A percentile compares a stretch with the other conserved stretches of the same genome.
phyloP scores from a whole-genome alignment of 2,113 vertebrate genomes.

The Falcunculus frontatus region DNA sequence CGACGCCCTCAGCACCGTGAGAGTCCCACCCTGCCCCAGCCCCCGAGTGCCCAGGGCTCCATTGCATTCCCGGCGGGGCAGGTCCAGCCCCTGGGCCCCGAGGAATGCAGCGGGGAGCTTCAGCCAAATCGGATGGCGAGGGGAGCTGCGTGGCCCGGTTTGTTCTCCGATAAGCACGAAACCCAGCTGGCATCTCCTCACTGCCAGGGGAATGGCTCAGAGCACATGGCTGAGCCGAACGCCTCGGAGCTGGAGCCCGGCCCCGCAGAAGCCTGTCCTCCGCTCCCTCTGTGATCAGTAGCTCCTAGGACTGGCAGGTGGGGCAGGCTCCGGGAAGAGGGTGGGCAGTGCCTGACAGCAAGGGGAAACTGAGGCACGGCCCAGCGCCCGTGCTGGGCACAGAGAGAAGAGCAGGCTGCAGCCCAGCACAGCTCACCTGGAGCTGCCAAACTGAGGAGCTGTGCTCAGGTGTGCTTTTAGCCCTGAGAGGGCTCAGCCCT shows the following conservation, averaged over 20 bases:
- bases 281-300: rapidly evolving
- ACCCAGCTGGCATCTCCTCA: neutral
- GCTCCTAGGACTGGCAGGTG: neutral
- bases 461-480: neutral
- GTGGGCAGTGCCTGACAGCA: neutral
- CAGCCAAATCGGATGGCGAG: neutral
- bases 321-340: neutral
- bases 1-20: neutral
- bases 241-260: neutral
- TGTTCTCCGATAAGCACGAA: neutral
- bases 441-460: neutral
- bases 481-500: rapidly evolving
- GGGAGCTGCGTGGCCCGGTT: neutral
- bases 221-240: neutral
- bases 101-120: neutral
- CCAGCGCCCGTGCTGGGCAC: neutral
- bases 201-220: neutral
- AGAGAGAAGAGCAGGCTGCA: neutral
- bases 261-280: neutral
- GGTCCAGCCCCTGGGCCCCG: rapidly evolving
- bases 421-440: rapidly evolving
- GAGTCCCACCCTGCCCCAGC: no score
- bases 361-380: neutral
- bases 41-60: rapidly evolving
- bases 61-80: rapidly evolving